Percentiles rank a stretch among this genome's conserved stretches.
Conservation (phyloP, 35 echinoderm and acorn worm species). For the Acanthaster planci region DNA sequence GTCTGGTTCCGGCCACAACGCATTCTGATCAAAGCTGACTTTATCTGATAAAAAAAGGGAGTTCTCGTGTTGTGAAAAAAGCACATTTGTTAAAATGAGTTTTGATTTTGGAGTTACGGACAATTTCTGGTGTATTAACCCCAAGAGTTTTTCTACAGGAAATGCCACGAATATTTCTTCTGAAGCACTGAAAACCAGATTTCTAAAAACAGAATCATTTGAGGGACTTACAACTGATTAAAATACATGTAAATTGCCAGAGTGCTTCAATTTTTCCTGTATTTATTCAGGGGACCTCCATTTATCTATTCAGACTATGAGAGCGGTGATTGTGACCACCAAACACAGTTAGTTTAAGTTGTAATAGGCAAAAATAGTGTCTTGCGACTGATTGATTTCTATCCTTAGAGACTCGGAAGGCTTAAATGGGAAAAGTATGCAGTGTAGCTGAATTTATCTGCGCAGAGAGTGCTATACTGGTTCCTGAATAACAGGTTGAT, state of each 20-base stretch:
- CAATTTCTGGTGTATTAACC: not conserved
- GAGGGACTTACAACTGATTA: too few species aligned
- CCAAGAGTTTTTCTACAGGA: not conserved
- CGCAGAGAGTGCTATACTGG: too few species aligned
- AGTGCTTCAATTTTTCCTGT: not conserved
- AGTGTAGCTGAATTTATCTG: too few species aligned
- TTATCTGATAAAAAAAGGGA: not conserved
- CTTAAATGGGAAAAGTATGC: too few species aligned
- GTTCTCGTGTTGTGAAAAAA: not conserved
- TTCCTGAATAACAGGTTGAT: too few species aligned
- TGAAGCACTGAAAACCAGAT: not conserved
- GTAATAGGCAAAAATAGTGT: not conserved
- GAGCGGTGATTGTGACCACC: not conserved
- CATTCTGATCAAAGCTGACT: constrained; percentile 31
- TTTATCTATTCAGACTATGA: not conserved
- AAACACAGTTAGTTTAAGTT: not conserved
- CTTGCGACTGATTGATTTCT: not conserved
- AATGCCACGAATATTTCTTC: not conserved
- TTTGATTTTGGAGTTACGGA: not conserved
- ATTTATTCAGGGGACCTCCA: not conserved
- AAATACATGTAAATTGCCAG: too few species aligned
- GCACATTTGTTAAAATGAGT: too few species aligned
- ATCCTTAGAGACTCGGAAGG: too few species aligned
- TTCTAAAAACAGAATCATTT: not conserved
- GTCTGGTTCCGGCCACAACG: constrained; percentile 23